Evolutionary conservation across 2,888 invertebrate species (phyloP).

Genomic region (Eupeodes luniger): DNA sequence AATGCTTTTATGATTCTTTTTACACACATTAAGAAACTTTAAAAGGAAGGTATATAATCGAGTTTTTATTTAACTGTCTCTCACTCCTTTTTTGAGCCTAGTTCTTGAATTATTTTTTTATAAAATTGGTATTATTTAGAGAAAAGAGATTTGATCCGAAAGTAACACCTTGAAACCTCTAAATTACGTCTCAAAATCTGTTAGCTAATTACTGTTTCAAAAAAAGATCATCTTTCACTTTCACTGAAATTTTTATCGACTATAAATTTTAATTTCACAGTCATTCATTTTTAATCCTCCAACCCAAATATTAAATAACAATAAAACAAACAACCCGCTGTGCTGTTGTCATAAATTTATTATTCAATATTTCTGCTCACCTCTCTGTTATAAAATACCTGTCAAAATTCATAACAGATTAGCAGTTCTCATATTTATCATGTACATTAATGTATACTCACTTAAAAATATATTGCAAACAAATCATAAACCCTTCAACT

Average conservation of each 20-base stretch:
- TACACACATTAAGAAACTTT: no score
- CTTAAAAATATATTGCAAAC: constrained; percentile 44
- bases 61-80: no score
- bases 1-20: no score
- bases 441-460: background rate
- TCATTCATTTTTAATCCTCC: background rate
- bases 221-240: background rate
- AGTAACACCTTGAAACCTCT: no score
- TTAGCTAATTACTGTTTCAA: background rate
- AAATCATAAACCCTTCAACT: constrained; percentile 63
- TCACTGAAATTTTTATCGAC: background rate
- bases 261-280: background rate
- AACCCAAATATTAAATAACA: constrained; percentile 5
- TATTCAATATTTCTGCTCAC: background rate
- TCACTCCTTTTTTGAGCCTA: no score
- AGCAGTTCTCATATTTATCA: constrained; percentile 32
- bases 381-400: background rate
- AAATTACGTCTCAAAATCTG: no score
- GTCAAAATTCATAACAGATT: constrained; percentile 37
- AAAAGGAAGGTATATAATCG: no score
- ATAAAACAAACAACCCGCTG: constrained; percentile 43
- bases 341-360: constrained; percentile 28
- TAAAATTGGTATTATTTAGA: no score
- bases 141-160: no score
- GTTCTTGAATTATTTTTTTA: no score